Percentiles rank a stretch among this genome's conserved stretches.
These are phyloP conservation scores for Netelia virgata DNA, from an alignment of 2,888 invertebrate species.

Conservation along the genomic window DNA sequence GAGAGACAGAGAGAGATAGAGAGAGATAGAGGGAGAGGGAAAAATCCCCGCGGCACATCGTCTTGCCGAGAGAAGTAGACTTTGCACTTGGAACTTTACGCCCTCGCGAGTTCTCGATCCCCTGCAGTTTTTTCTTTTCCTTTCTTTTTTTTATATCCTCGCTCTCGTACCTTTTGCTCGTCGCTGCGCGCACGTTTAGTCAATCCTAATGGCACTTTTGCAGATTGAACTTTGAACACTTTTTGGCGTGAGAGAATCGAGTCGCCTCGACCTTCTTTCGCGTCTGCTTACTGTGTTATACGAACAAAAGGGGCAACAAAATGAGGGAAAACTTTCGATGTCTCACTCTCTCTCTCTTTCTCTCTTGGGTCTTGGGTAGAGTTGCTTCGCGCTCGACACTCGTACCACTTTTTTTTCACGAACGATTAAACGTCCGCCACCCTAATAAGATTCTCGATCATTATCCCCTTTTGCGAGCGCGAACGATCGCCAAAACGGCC, in stretches of 20 bases:
- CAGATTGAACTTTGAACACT: slow-evolving; percentile 81
- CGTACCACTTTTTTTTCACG: slow-evolving; percentile 39
- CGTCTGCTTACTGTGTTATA: neutral
- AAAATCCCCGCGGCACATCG: slow-evolving; percentile 56
- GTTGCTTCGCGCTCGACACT: slow-evolving; percentile 41
- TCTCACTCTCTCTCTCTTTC: slow-evolving; percentile 7
- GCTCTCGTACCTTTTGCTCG: slow-evolving; percentile 27
- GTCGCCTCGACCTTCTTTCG: slow-evolving; percentile 41
- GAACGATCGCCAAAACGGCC: slow-evolving; percentile 6
- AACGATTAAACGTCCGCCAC: slow-evolving; percentile 59
- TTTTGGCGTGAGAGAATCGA: slow-evolving; percentile 72
- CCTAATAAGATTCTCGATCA: slow-evolving; percentile 61
- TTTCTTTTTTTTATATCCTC: slow-evolving; percentile 32
- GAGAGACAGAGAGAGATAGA: slow-evolving; percentile 50
- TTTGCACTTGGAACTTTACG: slow-evolving; percentile 82
- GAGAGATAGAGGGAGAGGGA: slow-evolving; percentile 50
- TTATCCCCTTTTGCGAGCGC: slow-evolving; percentile 18
- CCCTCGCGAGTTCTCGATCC: slow-evolving; percentile 67
- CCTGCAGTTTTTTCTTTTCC: neutral
- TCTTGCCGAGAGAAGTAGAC: slow-evolving; percentile 75
- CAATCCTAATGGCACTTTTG: slow-evolving; percentile 80
- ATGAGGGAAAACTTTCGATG: slow-evolving; percentile 26
- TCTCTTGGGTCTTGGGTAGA: neutral
- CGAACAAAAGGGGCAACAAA: slow-evolving; percentile 46
- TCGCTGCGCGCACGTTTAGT: slow-evolving; percentile 75